These are phyloP conservation scores for Tor tambroides DNA, from an alignment of 2,113 vertebrate genomes.

Conservation along the genomic window DNA sequence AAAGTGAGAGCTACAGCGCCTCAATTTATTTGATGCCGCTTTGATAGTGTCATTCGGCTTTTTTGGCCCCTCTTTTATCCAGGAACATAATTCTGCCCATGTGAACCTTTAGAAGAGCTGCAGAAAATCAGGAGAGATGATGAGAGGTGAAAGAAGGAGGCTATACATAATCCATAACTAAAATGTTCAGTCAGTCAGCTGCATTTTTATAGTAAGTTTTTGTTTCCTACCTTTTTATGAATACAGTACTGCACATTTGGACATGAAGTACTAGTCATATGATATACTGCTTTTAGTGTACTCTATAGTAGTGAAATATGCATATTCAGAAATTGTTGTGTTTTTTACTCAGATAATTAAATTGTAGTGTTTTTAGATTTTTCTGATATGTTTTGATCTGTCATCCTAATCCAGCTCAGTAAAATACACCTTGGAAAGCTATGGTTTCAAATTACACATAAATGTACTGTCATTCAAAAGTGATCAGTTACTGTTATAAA, in stretches of 20 bases:
- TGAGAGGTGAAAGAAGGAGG: not conserved
- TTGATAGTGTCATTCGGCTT: slow-evolving; percentile 58
- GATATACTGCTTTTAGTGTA: not conserved
- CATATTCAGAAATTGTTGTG: not conserved
- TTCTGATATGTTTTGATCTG: too few species aligned
- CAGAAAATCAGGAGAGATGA: not conserved
- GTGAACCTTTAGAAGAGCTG: slow-evolving; percentile 37
- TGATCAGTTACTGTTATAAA: too few species aligned
- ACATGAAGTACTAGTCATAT: not conserved
- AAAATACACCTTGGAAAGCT: not conserved
- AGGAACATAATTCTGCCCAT: slow-evolving; percentile 43
- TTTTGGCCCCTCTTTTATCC: slow-evolving; percentile 67
- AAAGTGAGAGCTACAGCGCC: slow-evolving; percentile 61
- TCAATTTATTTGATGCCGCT: slow-evolving; percentile 65
- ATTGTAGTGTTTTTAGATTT: not conserved
- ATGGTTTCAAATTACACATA: not conserved
- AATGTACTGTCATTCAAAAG: too few species aligned
- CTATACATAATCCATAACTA: slow-evolving; percentile 3
- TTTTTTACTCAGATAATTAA: too few species aligned
- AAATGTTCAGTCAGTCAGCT: not conserved
- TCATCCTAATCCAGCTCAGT: too few species aligned
- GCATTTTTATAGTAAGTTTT: not conserved
- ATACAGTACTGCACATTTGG: not conserved
- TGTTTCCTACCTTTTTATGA: not conserved
- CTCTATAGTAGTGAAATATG: not conserved